These are phyloP conservation scores for Oeneis ivallda DNA, from an alignment of 2,888 invertebrate genomes.

Conservation along the genomic window DNA sequence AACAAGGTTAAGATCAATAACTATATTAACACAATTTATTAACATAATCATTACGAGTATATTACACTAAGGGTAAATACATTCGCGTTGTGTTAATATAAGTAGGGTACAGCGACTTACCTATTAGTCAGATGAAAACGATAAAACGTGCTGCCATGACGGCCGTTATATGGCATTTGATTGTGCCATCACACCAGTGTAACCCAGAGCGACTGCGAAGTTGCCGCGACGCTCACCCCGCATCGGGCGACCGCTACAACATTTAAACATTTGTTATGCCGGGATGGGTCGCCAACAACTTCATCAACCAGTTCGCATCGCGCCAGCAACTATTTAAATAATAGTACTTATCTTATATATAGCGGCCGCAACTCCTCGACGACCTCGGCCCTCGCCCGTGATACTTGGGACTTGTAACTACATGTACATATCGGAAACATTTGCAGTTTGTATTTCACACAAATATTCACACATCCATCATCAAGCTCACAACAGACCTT, in stretches of 20 bases:
- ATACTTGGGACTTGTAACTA: conserved; percentile 66
- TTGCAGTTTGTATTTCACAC: neutral
- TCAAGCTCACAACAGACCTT: neutral
- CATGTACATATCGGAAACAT: conserved; percentile 47
- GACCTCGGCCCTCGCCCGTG: conserved; percentile 36
- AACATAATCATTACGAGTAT: neutral
- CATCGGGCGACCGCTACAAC: conserved; percentile 73
- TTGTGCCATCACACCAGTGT: conserved; percentile 45
- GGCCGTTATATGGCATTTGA: conserved; percentile 50
- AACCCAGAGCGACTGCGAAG: conserved; percentile 45
- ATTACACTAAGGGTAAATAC: conserved; percentile 25
- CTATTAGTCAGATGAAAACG: conserved; percentile 55
- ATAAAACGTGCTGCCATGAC: conserved; percentile 48
- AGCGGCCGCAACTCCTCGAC: conserved; percentile 43
- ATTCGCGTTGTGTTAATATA: conserved; percentile 53
- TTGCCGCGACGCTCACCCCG: conserved; percentile 60
- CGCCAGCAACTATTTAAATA: conserved; percentile 47
- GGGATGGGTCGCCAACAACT: conserved; percentile 53
- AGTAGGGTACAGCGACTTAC: conserved; percentile 57
- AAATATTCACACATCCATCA: conserved; percentile 39
- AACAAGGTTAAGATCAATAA: neutral
- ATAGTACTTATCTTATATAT: conserved; percentile 62
- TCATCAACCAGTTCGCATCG: conserved; percentile 55
- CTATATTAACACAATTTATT: conserved; percentile 11
- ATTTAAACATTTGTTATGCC: conserved; percentile 71